Conservation (phyloP, 2,113 vertebrate species). For the Suncus etruscus region DNA sequence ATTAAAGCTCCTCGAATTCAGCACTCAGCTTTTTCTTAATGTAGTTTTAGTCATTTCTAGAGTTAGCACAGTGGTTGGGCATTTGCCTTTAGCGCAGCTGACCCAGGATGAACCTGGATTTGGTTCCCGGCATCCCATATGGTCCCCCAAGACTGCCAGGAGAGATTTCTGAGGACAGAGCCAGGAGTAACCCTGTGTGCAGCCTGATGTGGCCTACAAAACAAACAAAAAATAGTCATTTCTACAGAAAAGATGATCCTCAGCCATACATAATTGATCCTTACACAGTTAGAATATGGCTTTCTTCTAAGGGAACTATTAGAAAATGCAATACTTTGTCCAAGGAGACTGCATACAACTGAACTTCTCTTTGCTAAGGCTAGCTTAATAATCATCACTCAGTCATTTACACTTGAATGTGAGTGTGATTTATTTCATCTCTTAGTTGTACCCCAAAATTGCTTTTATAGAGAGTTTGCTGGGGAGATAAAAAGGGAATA, state of each 20-base stretch:
- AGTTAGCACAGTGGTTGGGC: too few species aligned
- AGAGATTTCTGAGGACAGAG: too few species aligned
- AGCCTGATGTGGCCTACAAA: too few species aligned
- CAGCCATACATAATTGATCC: background rate
- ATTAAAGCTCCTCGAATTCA: background rate
- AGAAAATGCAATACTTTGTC: slow-evolving; percentile 2
- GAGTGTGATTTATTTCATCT: background rate
- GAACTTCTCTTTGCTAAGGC: slow-evolving; percentile 5
- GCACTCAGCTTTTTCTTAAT: background rate
- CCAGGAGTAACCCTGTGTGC: too few species aligned
- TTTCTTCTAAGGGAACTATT: slow-evolving; percentile 22
- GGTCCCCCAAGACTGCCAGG: too few species aligned
- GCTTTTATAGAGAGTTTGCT: background rate
- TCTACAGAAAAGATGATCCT: slow-evolving; percentile 8
- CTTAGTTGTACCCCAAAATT: background rate
- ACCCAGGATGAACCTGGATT: too few species aligned
- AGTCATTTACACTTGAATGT: slow-evolving; percentile 25
- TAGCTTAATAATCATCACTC: background rate
- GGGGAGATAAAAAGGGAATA: slow-evolving; percentile 27
- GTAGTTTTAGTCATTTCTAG: background rate
- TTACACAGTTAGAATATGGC: background rate
- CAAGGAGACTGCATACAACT: slow-evolving; percentile 31
- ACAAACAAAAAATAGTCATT: background rate
- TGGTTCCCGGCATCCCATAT: too few species aligned
- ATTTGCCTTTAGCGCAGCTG: too few species aligned